phyloP scores from a whole-genome alignment of 2,797 vertebrate genomes.

The Tamandua tetradactyla region DNA sequence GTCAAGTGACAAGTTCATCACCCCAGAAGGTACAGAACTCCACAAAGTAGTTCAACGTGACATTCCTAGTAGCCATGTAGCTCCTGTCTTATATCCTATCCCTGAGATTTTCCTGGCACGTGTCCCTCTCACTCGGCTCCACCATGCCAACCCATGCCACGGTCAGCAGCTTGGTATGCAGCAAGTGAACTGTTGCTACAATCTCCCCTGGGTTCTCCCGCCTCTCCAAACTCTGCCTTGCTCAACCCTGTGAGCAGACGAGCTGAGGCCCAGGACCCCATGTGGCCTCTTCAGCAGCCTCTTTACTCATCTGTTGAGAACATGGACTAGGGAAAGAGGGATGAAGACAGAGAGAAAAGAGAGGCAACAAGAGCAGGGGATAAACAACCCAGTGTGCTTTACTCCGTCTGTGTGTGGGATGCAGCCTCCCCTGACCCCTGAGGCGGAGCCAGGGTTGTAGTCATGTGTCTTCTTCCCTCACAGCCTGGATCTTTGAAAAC shows the following conservation, averaged over 20 bases:
- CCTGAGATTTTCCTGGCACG: not conserved
- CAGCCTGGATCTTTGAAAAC: not conserved
- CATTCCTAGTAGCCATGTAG: not conserved
- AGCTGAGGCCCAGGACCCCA: not conserved
- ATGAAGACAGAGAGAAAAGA: not conserved
- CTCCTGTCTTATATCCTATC: not conserved
- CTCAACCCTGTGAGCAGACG: not conserved
- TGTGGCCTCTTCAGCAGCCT: not conserved
- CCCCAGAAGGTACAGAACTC: not conserved
- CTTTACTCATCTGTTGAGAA: not conserved
- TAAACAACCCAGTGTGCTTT: not conserved
- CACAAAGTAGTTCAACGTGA: not conserved
- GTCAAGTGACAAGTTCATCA: not conserved
- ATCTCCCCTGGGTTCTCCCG: slow-evolving; percentile 32
- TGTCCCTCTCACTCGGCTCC: not conserved
- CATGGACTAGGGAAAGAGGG: not conserved
- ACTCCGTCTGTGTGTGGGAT: accelerated
- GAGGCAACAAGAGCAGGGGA: not conserved
- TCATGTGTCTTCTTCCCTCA: not conserved
- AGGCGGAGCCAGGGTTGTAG: not conserved
- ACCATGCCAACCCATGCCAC: not conserved
- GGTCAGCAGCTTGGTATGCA: not conserved
- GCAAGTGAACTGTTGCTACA: not conserved
- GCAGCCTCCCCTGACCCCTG: no score
- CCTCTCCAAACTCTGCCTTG: not conserved